Evolutionary conservation across 2,888 invertebrate species (phyloP), one percentile per base, ranked within the genome.

Genomic region (Sinodicranocentrus sp.): DNA sequence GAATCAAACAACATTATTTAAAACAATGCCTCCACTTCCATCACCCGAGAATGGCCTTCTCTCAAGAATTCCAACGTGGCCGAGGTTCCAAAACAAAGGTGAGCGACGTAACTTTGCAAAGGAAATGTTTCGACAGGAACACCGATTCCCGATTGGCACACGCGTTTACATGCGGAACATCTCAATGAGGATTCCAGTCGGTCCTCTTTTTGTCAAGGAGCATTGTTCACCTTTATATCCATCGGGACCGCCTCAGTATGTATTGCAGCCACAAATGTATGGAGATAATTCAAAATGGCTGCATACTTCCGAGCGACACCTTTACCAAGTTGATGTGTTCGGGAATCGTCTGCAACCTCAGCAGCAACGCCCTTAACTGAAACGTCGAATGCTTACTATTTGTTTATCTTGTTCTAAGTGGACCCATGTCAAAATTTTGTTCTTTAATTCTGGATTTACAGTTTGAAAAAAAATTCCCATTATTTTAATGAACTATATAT

Each of bases 271-370:
- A 0, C 10, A 5, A n/a, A 43, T 75, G 17, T 10, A 17, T n/a
- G 57, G 71, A 21, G 71, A 71, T n/a, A 54, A 71, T n/a, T 26
- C 33, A 10, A 54, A 33, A 21, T 71, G 71, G 71, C 5, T 67
- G 8, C 67, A 67, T 43, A 23, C 67, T n/a, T 43, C 17, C 1
- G 71, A 71, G 21, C 2, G 1, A 1, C 8, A 39, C 21, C 19
- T 71, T 5, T 71, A 57, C 26, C 6, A 15, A 8, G 48, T 68
- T 5, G 68, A 68, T n/a, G 33, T 3, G 33, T 6, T 6, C 10
- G 33, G 33, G 5, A 33, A 33, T 10, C 33, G 33, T 33, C 3
- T 33, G 3, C 10, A 3, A 33, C 3, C 10, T 3, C 33, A 33
- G 33, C 33, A 33, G 33, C 33, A 33, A n/a, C n/a, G n/a, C n/a